Base-by-base conservation (phyloP, 1,140 invertebrate genomes). In the Condylostylus longicornis region DNA sequence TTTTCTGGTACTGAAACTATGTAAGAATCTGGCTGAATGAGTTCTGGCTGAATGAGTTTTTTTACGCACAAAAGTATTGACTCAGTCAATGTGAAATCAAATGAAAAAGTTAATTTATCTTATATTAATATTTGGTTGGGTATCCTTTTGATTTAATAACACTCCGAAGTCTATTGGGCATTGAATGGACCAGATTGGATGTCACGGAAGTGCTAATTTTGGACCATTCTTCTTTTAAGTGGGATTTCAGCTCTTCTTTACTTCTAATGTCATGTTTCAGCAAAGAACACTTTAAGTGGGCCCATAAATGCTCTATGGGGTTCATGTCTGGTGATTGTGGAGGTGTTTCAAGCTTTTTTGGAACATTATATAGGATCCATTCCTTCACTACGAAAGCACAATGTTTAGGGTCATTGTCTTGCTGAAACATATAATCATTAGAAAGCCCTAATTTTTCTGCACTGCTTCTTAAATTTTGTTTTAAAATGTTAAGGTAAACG, bases 51-150 rank as follows among this genome's bases (percentile, higher is more conserved):
- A n/a, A n/a, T n/a, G n/a, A n/a, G n/a, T n/a, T n/a, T n/a, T n/a
- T n/a, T n/a, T n/a, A n/a, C n/a, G n/a, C n/a, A n/a, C n/a, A n/a
- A n/a, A n/a, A n/a, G n/a, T n/a, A n/a, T n/a, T n/a, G n/a, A n/a
- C n/a, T n/a, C n/a, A n/a, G n/a, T n/a, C n/a, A n/a, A n/a, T n/a
- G n/a, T n/a, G n/a, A n/a, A n/a, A n/a, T n/a, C n/a, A n/a, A n/a
- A n/a, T n/a, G n/a, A n/a, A n/a, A n/a, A n/a, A n/a, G n/a, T n/a
- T n/a, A n/a, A n/a, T n/a, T n/a, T n/a, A n/a, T n/a, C n/a, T n/a
- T n/a, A n/a, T n/a, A n/a, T 50, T 38, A 54, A 47, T 50, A 51
- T 39, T 42, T 44, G 15, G 47, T 53, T 27, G 42, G 35, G 22
- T 41, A 30, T 37, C 45, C 45, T 33, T 50, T 50, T 32, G 43